Conservation (phyloP, 2,797 vertebrate genomes). For the Heterohyrax brucei region DNA sequence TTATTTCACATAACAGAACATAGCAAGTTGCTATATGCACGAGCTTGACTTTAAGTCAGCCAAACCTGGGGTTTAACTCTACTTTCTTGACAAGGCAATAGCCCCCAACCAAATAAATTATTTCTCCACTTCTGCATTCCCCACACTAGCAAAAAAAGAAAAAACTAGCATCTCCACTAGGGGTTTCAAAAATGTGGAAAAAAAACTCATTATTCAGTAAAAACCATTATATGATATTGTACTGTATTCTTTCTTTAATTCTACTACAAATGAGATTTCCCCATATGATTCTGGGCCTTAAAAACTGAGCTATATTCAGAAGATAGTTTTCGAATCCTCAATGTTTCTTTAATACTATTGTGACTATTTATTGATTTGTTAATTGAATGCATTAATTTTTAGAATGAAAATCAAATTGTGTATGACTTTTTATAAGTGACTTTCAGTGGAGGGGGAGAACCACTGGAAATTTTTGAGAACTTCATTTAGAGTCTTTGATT, state of each 20-base stretch:
- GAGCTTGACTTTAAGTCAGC: slow-evolving; percentile 53
- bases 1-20: not conserved
- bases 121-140: slow-evolving; percentile 59
- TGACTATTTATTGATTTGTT: slow-evolving; percentile 73
- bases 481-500: slow-evolving; percentile 74
- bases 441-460: slow-evolving; percentile 47
- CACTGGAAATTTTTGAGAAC: slow-evolving; percentile 46
- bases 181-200: slow-evolving; percentile 8
- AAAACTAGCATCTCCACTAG: not conserved
- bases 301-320: slow-evolving; percentile 64
- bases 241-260: not conserved
- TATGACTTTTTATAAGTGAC: slow-evolving; percentile 56
- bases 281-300: slow-evolving; percentile 41
- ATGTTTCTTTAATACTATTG: slow-evolving; percentile 75
- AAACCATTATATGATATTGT: slow-evolving; percentile 54
- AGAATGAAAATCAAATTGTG: slow-evolving; percentile 77
- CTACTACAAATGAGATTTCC: slow-evolving; percentile 58
- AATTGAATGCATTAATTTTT: slow-evolving; percentile 66
- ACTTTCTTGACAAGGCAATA: slow-evolving; percentile 34
- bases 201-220: slow-evolving; percentile 59
- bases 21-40: not conserved
- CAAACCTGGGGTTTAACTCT: slow-evolving; percentile 19
- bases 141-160: not conserved
- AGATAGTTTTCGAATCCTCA: slow-evolving; percentile 65
- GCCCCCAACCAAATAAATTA: slow-evolving; percentile 16